Base-by-base conservation (phyloP, 2,797 vertebrate genomes). In the Distichodus sexfasciatus region DNA sequence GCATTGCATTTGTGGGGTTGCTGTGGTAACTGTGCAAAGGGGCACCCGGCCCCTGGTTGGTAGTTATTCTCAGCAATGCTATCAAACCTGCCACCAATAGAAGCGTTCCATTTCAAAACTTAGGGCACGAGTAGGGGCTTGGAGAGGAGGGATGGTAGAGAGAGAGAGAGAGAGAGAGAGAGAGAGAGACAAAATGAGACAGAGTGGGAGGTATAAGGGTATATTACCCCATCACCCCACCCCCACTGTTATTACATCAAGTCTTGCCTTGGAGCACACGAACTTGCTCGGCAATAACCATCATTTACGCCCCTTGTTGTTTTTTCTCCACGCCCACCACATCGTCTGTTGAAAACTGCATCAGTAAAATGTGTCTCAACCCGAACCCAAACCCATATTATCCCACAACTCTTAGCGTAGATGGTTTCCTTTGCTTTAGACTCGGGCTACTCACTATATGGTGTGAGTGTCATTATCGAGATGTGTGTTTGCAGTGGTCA, bases 11-110 rank as follows among this genome's bases (percentile, higher is more conserved):
- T 86, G 80, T 83, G 74, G 74, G 82, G 90, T 91, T 92, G 87
- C 87, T 87, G 85, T 89, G 87, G 90, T 79, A 88, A 92, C 87
- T 64, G 50, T 86, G 79, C 83, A 75, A 85, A 74, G 86, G 85
- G 87, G 84, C 82, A 84, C 83, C 84, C 58, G 29, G 76, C 75
- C 84, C 82, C 82, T 89, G 87, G 83, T 91, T 90, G 88, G 89
- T 86, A 86, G 85, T 89, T 90, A 90, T 89, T 89, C 84, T 87
- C 87, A 90, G 87, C 84, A 89, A 87, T 85, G 84, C 88, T 84
- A 74, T 85, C 81, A 83, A 86, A 72, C 74, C 71, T 73, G 78
- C 78, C 88, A 82, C 88, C 89, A 87, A 90, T 88, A 15, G 24
- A 70, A 82, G 29, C 28, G 69, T 74, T 69, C 35, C 41, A 64